phyloP scores from a whole-genome alignment of 1,140 invertebrate species.

The Drosophila parabipectinata region DNA sequence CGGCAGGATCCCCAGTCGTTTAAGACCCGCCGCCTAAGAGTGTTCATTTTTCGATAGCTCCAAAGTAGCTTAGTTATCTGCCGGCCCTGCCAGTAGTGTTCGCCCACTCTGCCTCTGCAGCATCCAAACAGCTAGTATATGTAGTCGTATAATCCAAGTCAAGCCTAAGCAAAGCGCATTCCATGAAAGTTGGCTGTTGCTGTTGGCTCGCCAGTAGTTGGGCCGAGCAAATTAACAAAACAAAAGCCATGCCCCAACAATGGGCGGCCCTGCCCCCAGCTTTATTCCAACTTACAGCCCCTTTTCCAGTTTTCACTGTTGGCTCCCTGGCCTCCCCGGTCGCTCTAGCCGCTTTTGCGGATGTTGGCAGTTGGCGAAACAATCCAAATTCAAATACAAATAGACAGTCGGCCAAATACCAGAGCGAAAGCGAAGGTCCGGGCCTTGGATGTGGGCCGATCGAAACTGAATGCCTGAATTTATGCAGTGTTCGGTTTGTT shows the following conservation, averaged over 20 bases:
- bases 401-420: slow-evolving; percentile 73
- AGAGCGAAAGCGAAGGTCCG: slow-evolving; percentile 69
- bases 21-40: slow-evolving; percentile 17
- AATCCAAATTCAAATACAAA: slow-evolving; percentile 51
- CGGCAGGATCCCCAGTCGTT: slow-evolving; percentile 5
- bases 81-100: neutral
- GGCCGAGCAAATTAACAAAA: slow-evolving; percentile 72
- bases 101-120: slow-evolving; percentile 1
- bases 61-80: slow-evolving; percentile 72
- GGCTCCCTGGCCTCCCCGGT: neutral
- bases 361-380: slow-evolving; percentile 53
- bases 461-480: slow-evolving; percentile 70
- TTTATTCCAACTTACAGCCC: neutral
- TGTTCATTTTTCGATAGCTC: slow-evolving; percentile 62
- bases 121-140: slow-evolving; percentile 3
- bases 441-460: neutral
- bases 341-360: neutral
- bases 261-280: slow-evolving; percentile 22
- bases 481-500: slow-evolving; percentile 81
- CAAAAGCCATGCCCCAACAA: slow-evolving; percentile 70
- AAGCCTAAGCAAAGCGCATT: slow-evolving; percentile 55
- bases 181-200: slow-evolving; percentile 40
- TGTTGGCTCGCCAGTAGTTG: slow-evolving; percentile 32
- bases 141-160: slow-evolving; percentile 52
- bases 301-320: neutral